These are phyloP conservation scores for Thymelicus sylvestris DNA, from an alignment of 2,888 invertebrate genomes.

Conservation along the genomic window DNA sequence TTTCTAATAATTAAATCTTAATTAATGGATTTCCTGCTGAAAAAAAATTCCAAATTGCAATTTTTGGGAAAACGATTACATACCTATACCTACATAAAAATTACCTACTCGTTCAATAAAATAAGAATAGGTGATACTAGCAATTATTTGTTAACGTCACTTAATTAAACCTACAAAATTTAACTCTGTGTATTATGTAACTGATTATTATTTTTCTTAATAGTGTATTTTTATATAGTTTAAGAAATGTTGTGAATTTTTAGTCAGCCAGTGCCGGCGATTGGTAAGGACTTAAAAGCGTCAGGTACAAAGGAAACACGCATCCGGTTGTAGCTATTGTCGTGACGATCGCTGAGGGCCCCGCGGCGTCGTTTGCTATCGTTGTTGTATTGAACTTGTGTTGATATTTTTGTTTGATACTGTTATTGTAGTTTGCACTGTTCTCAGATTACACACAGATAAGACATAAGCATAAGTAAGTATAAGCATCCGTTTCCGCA, in stretches of 20 bases:
- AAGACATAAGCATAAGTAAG: too few species aligned
- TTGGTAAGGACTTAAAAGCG: slow-evolving; percentile 66
- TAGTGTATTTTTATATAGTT: too few species aligned
- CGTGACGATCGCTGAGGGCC: slow-evolving; percentile 36
- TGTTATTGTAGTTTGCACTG: neutral
- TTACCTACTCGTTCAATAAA: too few species aligned
- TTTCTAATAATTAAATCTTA: too few species aligned
- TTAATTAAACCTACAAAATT: neutral
- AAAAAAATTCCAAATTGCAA: too few species aligned
- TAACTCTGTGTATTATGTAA: too few species aligned
- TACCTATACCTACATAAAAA: too few species aligned
- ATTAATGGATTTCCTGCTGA: too few species aligned
- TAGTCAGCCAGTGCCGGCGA: slow-evolving; percentile 43
- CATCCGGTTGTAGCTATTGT: slow-evolving; percentile 67
- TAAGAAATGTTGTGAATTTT: slow-evolving; percentile 38
- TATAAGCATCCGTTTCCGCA: too few species aligned
- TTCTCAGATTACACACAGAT: neutral
- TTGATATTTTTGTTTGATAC: slow-evolving; percentile 7
- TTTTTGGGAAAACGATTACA: too few species aligned
- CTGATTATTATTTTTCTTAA: too few species aligned
- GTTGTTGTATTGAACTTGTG: slow-evolving; percentile 27
- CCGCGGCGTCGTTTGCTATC: slow-evolving; percentile 25
- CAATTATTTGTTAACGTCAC: neutral
- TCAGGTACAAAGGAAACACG: slow-evolving; percentile 62
- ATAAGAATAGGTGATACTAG: too few species aligned